phyloP scores from a whole-genome alignment of 2,888 invertebrate species.

The Tupiocoris notatus region DNA sequence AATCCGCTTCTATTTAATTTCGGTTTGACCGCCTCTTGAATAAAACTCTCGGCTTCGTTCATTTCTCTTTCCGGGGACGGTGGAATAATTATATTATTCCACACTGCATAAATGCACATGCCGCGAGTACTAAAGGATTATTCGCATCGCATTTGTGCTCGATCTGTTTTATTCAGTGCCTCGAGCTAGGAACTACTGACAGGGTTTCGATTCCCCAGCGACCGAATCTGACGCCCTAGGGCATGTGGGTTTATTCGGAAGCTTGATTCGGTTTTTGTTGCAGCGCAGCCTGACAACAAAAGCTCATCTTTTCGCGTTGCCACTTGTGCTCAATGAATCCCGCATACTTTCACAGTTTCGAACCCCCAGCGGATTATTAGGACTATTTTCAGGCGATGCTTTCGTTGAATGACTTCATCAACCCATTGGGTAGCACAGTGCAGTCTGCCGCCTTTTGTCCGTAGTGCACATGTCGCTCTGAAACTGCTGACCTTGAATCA shows the following conservation, averaged over 20 bases:
- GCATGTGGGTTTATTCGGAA: background rate
- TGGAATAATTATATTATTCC: too few relatives aligned
- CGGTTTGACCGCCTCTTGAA: too few relatives aligned
- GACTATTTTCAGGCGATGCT: background rate
- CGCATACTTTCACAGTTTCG: background rate
- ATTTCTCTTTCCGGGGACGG: too few relatives aligned
- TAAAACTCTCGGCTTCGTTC: too few relatives aligned
- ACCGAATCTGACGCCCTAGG: background rate
- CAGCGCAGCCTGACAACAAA: background rate
- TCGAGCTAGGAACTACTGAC: too few relatives aligned
- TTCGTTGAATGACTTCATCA: background rate
- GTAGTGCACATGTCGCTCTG: background rate
- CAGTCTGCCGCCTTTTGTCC: background rate
- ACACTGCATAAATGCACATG: too few relatives aligned
- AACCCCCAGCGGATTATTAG: constrained; percentile 8
- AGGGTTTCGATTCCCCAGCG: background rate
- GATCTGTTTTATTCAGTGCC: too few relatives aligned
- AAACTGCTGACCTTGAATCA: background rate
- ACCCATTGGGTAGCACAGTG: background rate
- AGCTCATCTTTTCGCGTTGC: constrained; percentile 7
- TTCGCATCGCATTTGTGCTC: too few relatives aligned
- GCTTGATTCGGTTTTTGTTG: constrained; percentile 13
- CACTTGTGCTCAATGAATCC: constrained; percentile 17
- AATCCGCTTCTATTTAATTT: too few relatives aligned
- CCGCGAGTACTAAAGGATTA: too few relatives aligned